Base-by-base conservation (phyloP, 2,888 invertebrate species). In the Amphipyra berbera region DNA sequence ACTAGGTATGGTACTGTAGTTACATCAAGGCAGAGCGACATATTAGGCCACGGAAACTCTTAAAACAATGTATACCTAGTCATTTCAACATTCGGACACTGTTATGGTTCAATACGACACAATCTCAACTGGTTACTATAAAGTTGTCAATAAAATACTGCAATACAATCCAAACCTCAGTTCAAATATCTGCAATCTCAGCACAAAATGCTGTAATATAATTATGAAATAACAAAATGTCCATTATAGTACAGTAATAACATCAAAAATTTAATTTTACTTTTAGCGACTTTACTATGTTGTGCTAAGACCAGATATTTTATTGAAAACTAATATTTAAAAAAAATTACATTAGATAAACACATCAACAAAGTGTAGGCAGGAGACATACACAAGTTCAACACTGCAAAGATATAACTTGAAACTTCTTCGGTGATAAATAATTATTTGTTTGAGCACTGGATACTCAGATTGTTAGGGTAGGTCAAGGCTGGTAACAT, bases 141-240 rank as follows among this genome's bases (percentile, higher is more conserved):
- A 84, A 84, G 76, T 86, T 85, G 84, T 88, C 86, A 89, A 88
- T 67, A 85, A 87, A 93, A 92, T 92, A 94, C 90, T 93, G 93
- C 90, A 90, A 86, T 84, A 88, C 84, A 88, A 87, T 87, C 82
- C 82, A 88, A 87, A 88, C 78, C 81, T 81, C 79, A 72, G 67
- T 76, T 66, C 53, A 76, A 89, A 88, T 84, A 87, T 89, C 85
- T 85, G 77, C 53, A 71, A 88, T 81, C 91, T 90, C 87, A 90
- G 91, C 92, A 89, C 86, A 83, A 87, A 84, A 83, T 82, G 81
- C 81, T 61, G 47, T 66, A 82, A 71, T 73, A 76, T 74, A 60
- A 5, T 30, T 30, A 30, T 57, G 64, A 72, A 78, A 79, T 68
- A 79, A 73, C 68, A 69, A 47, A 63, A 76, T 61, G 38, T 62